phyloP scores from a whole-genome alignment of 2,797 vertebrate species.

The Uromys caudimaculatus region DNA sequence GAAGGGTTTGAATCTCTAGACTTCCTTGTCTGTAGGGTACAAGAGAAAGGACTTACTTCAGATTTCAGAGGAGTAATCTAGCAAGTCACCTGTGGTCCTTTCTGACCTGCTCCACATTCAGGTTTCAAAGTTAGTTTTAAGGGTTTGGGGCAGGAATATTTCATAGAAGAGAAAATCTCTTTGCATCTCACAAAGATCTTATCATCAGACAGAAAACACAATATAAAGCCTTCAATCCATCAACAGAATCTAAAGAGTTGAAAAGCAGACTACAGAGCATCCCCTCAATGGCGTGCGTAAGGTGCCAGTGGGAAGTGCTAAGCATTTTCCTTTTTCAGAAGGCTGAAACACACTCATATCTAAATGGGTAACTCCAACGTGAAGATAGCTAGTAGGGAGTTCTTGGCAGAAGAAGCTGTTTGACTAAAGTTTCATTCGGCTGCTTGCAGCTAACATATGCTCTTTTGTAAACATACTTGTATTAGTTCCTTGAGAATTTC shows the following conservation, averaged over 20 bases:
- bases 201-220: neutral
- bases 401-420: neutral
- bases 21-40: neutral
- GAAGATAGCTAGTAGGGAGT: accelerated
- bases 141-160: neutral
- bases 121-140: neutral
- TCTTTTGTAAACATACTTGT: neutral
- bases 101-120: neutral
- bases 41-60: neutral
- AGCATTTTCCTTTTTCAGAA: neutral
- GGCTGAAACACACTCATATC: neutral
- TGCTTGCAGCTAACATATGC: neutral
- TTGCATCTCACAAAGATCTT: neutral
- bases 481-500: neutral
- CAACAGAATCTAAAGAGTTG: neutral
- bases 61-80: neutral
- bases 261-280: neutral
- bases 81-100: neutral
- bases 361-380: neutral
- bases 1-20: neutral
- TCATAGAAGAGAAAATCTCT: neutral
- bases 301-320: neutral
- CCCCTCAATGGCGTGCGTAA: neutral
- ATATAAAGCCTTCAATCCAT: neutral
- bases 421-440: neutral